Percentiles rank a stretch among this genome's conserved stretches.
Evolutionary conservation across 2,888 invertebrate genomes (phyloP).

Genomic region (Lasiommata megera): DNA sequence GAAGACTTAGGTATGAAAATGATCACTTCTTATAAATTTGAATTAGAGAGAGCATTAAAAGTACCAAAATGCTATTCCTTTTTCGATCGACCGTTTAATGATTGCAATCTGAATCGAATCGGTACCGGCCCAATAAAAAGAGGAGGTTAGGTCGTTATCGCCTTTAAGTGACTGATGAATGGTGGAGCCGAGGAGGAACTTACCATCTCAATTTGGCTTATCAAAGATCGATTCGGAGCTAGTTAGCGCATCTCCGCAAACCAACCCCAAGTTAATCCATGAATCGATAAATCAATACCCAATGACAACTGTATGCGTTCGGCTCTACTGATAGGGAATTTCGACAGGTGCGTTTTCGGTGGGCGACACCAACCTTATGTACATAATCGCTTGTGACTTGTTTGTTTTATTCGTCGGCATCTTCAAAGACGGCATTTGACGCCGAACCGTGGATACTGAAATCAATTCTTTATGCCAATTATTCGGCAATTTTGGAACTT

Average conservation of each 20-base stretch:
- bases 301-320: conserved; percentile 67
- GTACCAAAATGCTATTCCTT: neutral
- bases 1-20: neutral
- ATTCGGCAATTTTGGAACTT: conserved; percentile 23
- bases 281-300: conserved; percentile 52
- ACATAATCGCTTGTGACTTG: conserved; percentile 48
- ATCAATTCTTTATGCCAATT: conserved; percentile 35
- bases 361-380: conserved; percentile 59
- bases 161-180: conserved; percentile 78
- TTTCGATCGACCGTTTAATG: conserved; percentile 14
- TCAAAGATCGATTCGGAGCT: conserved; percentile 71
- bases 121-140: conserved; percentile 25
- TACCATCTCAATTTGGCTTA: conserved; percentile 78
- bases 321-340: conserved; percentile 55
- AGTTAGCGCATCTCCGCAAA: conserved; percentile 65
- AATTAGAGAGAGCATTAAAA: neutral
- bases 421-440: conserved; percentile 41
- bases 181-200: conserved; percentile 38
- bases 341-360: conserved; percentile 62
- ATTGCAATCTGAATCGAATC: conserved; percentile 37
- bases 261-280: conserved; percentile 45
- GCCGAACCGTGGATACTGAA: conserved; percentile 32
- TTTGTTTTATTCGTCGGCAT: conserved; percentile 50
- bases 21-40: neutral
- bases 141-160: conserved; percentile 58